These are phyloP conservation scores for Actenoides lindsayi DNA, from an alignment of 2,113 vertebrate species.

Conservation along the genomic window DNA sequence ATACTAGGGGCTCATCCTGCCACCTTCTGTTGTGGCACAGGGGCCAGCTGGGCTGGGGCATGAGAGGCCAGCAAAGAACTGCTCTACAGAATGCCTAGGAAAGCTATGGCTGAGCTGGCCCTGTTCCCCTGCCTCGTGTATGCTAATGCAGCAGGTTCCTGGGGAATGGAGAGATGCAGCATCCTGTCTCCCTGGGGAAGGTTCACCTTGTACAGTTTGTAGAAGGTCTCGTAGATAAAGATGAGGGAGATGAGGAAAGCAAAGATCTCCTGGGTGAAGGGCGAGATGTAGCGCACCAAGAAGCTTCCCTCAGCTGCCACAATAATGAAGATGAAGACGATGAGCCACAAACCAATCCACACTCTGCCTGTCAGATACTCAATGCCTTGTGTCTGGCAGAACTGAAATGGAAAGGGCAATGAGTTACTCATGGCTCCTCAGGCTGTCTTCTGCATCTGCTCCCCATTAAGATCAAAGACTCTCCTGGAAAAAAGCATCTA, in stretches of 20 bases:
- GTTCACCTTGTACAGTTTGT: slow-evolving; percentile 92
- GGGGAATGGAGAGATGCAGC: not conserved
- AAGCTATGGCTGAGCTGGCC: not conserved
- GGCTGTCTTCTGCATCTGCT: not conserved
- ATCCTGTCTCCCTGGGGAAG: not conserved
- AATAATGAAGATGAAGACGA: slow-evolving; percentile 91
- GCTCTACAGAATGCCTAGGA: not conserved
- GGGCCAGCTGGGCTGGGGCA: not conserved
- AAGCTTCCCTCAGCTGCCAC: slow-evolving; percentile 97
- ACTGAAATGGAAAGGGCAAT: slow-evolving; percentile 76
- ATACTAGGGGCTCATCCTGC: not conserved
- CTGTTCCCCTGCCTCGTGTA: not conserved
- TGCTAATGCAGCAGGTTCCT: not conserved
- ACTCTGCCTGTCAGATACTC: slow-evolving; percentile 96
- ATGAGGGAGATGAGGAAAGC: slow-evolving; percentile 98
- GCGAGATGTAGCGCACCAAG: slow-evolving; percentile 96
- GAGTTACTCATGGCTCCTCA: slow-evolving; percentile 3
- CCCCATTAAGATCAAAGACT: not conserved
- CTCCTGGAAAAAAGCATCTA: not conserved
- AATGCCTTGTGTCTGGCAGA: slow-evolving; percentile 90
- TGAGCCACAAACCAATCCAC: slow-evolving; percentile 98
- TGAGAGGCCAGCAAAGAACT: not conserved
- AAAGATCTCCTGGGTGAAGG: slow-evolving; percentile 98
- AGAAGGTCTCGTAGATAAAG: slow-evolving; percentile 98
- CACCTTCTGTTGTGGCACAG: not conserved